phyloP scores from a whole-genome alignment of 2,797 vertebrate genomes.

The Leontocebus nigricollis region DNA sequence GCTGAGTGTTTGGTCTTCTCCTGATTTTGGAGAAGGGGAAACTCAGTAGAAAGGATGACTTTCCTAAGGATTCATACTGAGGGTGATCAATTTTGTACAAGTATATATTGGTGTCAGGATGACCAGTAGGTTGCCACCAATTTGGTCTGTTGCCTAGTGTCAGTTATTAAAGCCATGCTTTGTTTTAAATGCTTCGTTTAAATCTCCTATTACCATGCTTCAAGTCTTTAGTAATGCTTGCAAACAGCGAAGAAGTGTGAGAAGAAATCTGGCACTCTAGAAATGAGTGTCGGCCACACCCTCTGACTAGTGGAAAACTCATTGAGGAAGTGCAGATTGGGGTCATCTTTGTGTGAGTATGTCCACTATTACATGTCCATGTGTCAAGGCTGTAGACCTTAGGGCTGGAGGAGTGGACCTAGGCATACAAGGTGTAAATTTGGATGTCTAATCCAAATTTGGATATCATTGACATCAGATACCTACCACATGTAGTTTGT shows the following conservation, averaged over 20 bases:
- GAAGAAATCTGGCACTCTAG: not conserved
- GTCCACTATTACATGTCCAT: rapidly evolving
- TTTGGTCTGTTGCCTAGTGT: not conserved
- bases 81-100: not conserved
- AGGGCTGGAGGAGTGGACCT: not conserved
- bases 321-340: not conserved
- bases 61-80: not conserved
- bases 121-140: not conserved
- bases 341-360: not conserved
- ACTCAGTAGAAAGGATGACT: not conserved
- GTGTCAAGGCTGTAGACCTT: not conserved
- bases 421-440: not conserved
- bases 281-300: not conserved
- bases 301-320: not conserved
- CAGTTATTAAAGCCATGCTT: not conserved
- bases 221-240: not conserved
- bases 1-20: not conserved
- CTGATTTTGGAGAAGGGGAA: not conserved
- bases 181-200: not conserved
- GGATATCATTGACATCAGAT: not conserved
- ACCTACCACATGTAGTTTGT: not conserved
- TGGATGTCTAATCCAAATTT: too few relatives aligned
- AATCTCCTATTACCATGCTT: not conserved
- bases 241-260: not conserved
- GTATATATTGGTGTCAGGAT: not conserved